Evolutionary conservation across 2,888 invertebrate genomes (phyloP).

Genomic region (Graphium colonna): DNA sequence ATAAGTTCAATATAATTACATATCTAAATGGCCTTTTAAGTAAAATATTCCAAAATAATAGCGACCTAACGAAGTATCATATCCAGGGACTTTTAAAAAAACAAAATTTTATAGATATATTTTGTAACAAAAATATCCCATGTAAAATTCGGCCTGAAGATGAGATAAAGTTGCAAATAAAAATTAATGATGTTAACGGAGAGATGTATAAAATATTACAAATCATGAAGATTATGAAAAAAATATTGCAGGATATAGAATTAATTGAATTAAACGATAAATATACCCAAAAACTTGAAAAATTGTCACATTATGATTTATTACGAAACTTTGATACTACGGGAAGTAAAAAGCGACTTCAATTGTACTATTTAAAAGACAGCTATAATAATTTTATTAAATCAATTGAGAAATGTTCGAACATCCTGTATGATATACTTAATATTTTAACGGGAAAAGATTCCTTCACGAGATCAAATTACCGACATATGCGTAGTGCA

Average conservation of each 20-base stretch:
- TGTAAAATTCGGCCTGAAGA: conserved; percentile 41
- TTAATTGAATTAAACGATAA: conserved; percentile 25
- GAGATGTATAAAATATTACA: conserved; percentile 50
- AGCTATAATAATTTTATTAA: conserved; percentile 49
- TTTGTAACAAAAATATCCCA: conserved; percentile 48
- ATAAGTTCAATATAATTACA: conserved; percentile 39
- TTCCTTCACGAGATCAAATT: conserved; percentile 13
- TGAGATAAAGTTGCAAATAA: conserved; percentile 39
- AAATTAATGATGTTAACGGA: conserved; percentile 44
- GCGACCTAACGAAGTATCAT: conserved; percentile 19
- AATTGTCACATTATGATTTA: not conserved
- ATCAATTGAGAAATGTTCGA: conserved; percentile 52
- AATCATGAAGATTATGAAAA: conserved; percentile 53
- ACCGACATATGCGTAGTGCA: conserved; percentile 20
- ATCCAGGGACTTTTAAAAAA: conserved; percentile 29
- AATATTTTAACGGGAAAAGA: conserved; percentile 35
- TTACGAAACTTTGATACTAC: not conserved
- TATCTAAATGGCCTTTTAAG: conserved; percentile 50
- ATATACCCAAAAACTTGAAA: not conserved
- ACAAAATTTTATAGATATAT: conserved; percentile 40
- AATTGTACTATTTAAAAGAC: conserved; percentile 51
- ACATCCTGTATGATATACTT: conserved; percentile 51
- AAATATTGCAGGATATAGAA: conserved; percentile 41
- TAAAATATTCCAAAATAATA: conserved; percentile 40
- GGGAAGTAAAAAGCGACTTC: conserved; percentile 41